Evolutionary conservation across 2,797 vertebrate genomes (phyloP), one percentile per base, ranked within the genome.

Genomic region (Oceanodroma leucorhoa): DNA sequence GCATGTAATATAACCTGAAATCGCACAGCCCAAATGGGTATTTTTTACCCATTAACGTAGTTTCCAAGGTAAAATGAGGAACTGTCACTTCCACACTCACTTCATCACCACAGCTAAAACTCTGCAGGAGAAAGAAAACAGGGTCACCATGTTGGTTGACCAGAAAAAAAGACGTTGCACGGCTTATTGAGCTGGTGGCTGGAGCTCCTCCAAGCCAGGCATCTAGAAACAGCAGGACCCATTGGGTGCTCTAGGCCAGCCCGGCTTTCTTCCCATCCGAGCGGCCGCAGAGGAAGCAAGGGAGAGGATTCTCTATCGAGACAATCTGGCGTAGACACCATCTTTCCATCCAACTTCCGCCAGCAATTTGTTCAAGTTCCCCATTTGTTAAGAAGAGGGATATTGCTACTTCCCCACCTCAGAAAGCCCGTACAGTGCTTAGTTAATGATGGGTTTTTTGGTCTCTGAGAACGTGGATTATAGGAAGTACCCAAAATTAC

Each of bases 401-500:
- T 57, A 81, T 75, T 71, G 69, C 45, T 54, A 83, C 82, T 94
- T 97, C 95, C 81, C 67, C 87, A 78, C 64, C 79, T 72, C 89
- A 46, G 75, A 83, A 64, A 36, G 55, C 62, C 8, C 2, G 23
- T 29, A 29, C 0, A 3, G 83, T 51, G n/a, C 43, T 51, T 1
- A 43, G 80, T 66, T 62, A 87, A 51, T 51, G 73, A n/a, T 40
- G 48, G 38, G 70, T 0, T 0, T 60, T 83, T 83, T 94, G 38
- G 58, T 50, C 46, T 72, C 81, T 57, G 81, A 90, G 81, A 92
- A 64, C 10, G 45, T 5, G 26, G 48, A 23, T 38, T 93, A 58
- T 26, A 93, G 88, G 85, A 95, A 95, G 73, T 46, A 79, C 46
- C 54, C 51, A 46, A 67, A 83, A 86, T 36, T 32, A 83, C 55